Percentiles rank a stretch among this genome's conserved stretches.
phyloP scores from a whole-genome alignment of 2,888 invertebrate genomes.

The Athalia rosae region DNA sequence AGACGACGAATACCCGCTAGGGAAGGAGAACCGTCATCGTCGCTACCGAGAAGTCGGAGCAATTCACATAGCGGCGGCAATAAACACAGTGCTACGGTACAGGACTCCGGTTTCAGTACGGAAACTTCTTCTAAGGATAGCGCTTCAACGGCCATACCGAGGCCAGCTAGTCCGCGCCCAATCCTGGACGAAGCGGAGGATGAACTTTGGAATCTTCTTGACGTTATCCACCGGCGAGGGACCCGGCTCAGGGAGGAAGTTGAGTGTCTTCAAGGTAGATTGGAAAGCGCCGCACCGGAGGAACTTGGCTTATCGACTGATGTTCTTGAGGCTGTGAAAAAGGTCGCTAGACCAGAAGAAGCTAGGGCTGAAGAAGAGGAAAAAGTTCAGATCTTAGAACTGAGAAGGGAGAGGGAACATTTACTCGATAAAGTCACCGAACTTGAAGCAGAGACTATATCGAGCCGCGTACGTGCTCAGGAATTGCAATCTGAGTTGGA shows the following conservation, averaged over 20 bases:
- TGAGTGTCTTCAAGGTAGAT: conserved; percentile 78
- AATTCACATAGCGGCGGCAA: conserved; percentile 78
- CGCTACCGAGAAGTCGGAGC: conserved; percentile 79
- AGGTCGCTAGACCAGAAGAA: conserved; percentile 54
- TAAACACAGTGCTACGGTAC: conserved; percentile 81
- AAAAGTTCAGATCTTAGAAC: conserved; percentile 76
- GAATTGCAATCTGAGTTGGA: conserved; percentile 81
- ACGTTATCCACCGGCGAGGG: conserved; percentile 89
- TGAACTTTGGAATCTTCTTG: conserved; percentile 89
- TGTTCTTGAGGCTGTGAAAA: conserved; percentile 69
- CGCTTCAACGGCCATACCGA: conserved; percentile 78
- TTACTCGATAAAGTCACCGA: conserved; percentile 84
- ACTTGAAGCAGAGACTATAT: conserved; percentile 84
- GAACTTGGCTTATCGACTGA: conserved; percentile 70
- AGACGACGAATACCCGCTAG: conserved; percentile 77
- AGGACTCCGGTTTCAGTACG: conserved; percentile 93
- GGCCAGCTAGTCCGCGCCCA: conserved; percentile 68
- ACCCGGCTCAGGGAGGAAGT: conserved; percentile 82
- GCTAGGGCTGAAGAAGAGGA: conserved; percentile 53
- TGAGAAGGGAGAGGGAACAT: conserved; percentile 85
- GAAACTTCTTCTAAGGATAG: conserved; percentile 89
- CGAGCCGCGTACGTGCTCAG: conserved; percentile 80
- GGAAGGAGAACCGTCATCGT: conserved; percentile 68
- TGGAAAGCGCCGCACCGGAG: conserved; percentile 68
- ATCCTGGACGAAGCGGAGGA: conserved; percentile 80